These are phyloP conservation scores for Strongylocentrotus purpuratus DNA, from an alignment of 35 echinoderm and acorn worm species.

Conservation along the genomic window DNA sequence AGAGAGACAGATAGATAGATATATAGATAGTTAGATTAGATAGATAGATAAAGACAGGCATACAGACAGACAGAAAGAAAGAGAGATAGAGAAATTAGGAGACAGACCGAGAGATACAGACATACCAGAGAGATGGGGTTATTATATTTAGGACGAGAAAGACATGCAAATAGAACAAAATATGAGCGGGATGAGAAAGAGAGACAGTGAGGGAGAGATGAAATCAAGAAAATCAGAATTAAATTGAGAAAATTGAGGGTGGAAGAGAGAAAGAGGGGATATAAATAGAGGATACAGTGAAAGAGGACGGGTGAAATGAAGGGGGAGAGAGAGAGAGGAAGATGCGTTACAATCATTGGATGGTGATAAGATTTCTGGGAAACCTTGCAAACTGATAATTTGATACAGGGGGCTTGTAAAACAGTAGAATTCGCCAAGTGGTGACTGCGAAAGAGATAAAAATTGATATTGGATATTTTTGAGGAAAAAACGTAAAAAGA, in stretches of 20 bases:
- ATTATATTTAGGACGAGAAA: no score
- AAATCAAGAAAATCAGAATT: no score
- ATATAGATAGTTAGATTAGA: no score
- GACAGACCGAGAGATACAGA: background rate
- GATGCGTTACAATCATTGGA: background rate
- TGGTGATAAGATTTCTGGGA: background rate
- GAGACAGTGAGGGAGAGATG: no score
- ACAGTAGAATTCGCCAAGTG: background rate
- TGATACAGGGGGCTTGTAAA: background rate
- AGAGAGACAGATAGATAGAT: no score
- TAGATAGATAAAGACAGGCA: no score
- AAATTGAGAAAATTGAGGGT: no score
- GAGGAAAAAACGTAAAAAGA: background rate
- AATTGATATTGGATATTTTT: background rate
- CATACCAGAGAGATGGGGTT: background rate
- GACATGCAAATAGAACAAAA: no score
- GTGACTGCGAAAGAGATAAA: background rate
- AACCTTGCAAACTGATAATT: background rate
- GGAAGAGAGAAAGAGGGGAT: no score
- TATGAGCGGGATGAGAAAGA: no score
- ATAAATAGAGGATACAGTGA: background rate
- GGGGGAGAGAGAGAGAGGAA: background rate
- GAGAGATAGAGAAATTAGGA: background rate
- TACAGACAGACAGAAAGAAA: no score
- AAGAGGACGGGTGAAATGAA: background rate